Base-by-base conservation (phyloP, 2,797 vertebrate species). In the Bryconaethiops microstoma region DNA sequence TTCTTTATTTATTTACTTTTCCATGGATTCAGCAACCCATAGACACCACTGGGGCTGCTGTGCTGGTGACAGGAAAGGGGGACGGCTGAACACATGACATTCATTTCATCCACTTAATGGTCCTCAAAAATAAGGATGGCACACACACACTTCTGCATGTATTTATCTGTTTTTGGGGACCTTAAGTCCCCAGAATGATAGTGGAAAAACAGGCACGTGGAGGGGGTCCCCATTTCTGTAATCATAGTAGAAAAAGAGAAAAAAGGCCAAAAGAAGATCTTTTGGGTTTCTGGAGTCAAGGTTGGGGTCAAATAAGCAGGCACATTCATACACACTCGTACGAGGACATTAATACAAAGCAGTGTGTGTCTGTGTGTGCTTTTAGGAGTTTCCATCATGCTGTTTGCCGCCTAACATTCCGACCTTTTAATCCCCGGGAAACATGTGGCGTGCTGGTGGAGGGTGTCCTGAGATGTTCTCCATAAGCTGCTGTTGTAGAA, bases 401-500 rank as follows among this genome's bases (percentile, higher is more conserved):
- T 57, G 39, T 75, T 77, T 81, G 67, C 74, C 42, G 71, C 65
- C 21, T 39, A 71, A 45, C 52, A 64, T 12, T 10, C 1, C 64
- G 64, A 67, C 45, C 75, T 80, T 57, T 69, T 79, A 76, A 83
- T 74, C 64, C 68, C 68, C n/a, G 29, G 25, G 7, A 40, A 76
- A 83, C 82, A 83, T 74, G 76, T 83, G 84, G 35, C 79, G 1
- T 7, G 25, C 29, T 35, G 21, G 7, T 10, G n/a, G 23, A 62
- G 12, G 13, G 7, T 63, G 25, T 35, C 17, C 64, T 67, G 62
- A 64, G 25, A 64, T 39, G 64, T 42, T 35, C 19, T 14, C 63
- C 1, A 12, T 67, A 67, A 67, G 64, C 64, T 17, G 29, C 17
- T 39, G 2, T 16, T 35, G 25, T 0, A 54, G 52, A 12, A 74